phyloP scores from a whole-genome alignment of 53 echinoderm and acorn worm species.

The Antedon mediterranea region DNA sequence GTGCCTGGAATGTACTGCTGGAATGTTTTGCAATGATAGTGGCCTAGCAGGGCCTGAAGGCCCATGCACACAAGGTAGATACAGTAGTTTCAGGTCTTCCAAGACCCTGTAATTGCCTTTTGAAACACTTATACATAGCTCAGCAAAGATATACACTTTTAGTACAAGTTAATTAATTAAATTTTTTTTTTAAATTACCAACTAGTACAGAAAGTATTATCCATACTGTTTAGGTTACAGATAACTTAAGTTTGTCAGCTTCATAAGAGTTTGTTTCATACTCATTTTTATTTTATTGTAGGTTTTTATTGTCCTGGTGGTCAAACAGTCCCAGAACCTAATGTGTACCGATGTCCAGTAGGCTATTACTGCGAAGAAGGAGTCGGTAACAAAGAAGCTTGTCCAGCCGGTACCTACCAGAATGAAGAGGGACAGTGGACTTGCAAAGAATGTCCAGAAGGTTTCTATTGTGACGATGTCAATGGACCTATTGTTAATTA shows the following conservation, averaged over 20 bases:
- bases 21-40: constrained; percentile 77
- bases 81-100: no score
- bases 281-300: background rate
- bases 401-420: constrained; percentile 73
- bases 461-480: constrained; percentile 89
- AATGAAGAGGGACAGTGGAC: constrained; percentile 61
- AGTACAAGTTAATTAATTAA: no score
- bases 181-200: no score
- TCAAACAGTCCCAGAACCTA: constrained; percentile 64
- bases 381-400: constrained; percentile 50
- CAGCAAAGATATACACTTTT: no score
- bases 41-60: constrained; percentile 71
- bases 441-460: constrained; percentile 78
- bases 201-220: no score
- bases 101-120: no score
- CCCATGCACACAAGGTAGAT: constrained; percentile 51
- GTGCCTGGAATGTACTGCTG: constrained; percentile 71
- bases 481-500: constrained; percentile 70
- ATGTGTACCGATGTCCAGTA: constrained; percentile 61
- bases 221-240: no score
- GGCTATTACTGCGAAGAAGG: constrained; percentile 84
- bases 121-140: no score
- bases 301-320: constrained; percentile 92
- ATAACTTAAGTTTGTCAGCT: background rate
- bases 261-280: background rate